Evolutionary conservation across 1,140 invertebrate species (phyloP), one percentile per base, ranked within the genome.

Genomic region (Rhizoglyphus robini): DNA sequence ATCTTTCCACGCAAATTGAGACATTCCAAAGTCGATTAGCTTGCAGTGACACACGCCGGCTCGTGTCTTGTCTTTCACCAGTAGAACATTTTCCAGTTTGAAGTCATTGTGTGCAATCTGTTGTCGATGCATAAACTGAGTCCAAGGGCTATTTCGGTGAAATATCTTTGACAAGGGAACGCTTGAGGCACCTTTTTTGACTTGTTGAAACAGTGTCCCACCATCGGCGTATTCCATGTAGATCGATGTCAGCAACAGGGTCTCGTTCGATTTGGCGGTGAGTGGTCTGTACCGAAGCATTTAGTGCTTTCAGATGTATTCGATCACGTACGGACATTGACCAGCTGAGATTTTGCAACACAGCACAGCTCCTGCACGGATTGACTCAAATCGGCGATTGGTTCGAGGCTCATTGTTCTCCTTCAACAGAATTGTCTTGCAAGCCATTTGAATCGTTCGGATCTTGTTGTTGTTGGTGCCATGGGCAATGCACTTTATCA

Each of bases 21-120:
- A 5, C 51, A 54, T 54, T 8, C 51, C 51, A 54, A 54, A 54
- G 20, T 54, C 51, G 51, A 23, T 54, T 32, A 54, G n/a, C 20
- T 54, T 54, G 51, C 51, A 54, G 20, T 54, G 51, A 11, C 23
- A 11, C 51, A n/a, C n/a, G n/a, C n/a, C n/a, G n/a, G n/a, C 15
- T 25, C 20, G 23, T 25, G 15, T 54, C 31, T 8, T 54, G 8
- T 8, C 23, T 25, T 25, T 54, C 51, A 54, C 20, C 8, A 54
- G 51, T 23, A 54, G 20, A 54, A 54, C 51, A 32, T 54, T 54
- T 8, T 54, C 51, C 8, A 54, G 51, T 32, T 54, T 54, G 20
- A 54, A 54, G 20, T 54, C 51, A 20, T 54, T 54, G 20, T 54
- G 51, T 27, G 51, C 23, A 32, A 54, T 54, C 31, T 32, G 51